Base-by-base conservation (phyloP, 1,140 invertebrate genomes). In the Philaenus spumarius region DNA sequence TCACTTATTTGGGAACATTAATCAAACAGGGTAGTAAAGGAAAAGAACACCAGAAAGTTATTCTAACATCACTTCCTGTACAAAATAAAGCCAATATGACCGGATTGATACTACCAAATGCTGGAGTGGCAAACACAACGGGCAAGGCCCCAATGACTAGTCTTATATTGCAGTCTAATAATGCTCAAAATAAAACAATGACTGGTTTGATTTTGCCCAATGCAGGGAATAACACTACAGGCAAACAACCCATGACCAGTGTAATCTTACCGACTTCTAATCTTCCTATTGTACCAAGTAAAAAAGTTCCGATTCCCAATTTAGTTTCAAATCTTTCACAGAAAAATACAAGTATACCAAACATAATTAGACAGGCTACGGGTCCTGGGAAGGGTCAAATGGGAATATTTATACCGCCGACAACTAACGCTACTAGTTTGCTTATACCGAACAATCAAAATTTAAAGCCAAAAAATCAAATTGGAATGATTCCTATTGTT, bases 1-100 rank as follows among this genome's bases (percentile, higher is more conserved):
- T 74, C 63, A 72, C 75, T 0, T 76, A 75, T 62, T 59, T 77
- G 42, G 70, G 73, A 19, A 75, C 72, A 12, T 63, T 75, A 12
- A 72, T 74, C 20, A 75, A 74, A 55, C 69, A 73, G 17, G 24
- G 48, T 19, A 17, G 15, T 9, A 51, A 51, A 51, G 48, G 48
- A 22, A 51, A 51, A 34, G 48, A 51, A 51, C 22, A 22, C 15
- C 48, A 51, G 17, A 51, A 51, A n/a, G 48, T 51, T n/a, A 17
- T 51, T 1, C n/a, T 51, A 1, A 51, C 48, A 1, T 26, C 48
- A 12, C 23, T 51, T 22, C 14, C 39, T n/a, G 39, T 40, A n/a
- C 48, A 26, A 26, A 51, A 51, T 19, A 53, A 53, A 39, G 15
- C 34, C 2, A 53, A 53, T 17, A 19, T 37, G 22, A 35, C 37